Evolutionary conservation across 2,888 invertebrate species (phyloP).

Genomic region (Ophioninae sp.): DNA sequence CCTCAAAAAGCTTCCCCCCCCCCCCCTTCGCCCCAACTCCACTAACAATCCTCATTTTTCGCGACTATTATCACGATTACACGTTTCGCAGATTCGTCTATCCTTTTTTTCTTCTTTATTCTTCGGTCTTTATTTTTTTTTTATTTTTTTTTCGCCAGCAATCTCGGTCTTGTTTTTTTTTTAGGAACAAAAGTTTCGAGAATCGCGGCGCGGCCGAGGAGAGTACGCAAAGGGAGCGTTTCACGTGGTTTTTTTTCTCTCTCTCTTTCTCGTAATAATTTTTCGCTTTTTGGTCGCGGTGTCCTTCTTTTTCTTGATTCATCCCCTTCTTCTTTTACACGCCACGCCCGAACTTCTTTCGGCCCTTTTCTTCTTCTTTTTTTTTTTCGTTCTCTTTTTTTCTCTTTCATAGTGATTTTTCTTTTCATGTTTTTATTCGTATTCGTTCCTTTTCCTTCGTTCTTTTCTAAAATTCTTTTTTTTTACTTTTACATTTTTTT

Average conservation of each 20-base stretch:
- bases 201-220: neutral
- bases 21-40: neutral
- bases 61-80: neutral
- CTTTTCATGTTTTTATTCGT: too few relatives aligned
- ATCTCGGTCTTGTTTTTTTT: neutral
- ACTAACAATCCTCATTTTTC: neutral
- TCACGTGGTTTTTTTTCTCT: neutral
- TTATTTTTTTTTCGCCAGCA: neutral
- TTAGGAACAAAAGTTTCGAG: neutral
- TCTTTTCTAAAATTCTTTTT: too few relatives aligned
- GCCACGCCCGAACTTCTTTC: neutral
- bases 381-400: too few relatives aligned
- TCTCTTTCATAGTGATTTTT: too few relatives aligned
- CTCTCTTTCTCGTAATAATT: neutral
- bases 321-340: neutral
- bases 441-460: too few relatives aligned
- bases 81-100: neutral
- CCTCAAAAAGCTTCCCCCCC: too few relatives aligned
- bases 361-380: neutral
- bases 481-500: neutral
- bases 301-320: constrained; percentile 1
- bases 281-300: neutral
- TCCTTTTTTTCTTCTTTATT: neutral
- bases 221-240: neutral
- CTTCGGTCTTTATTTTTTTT: neutral